Percentiles rank a stretch among this genome's conserved stretches.
These are phyloP conservation scores for Dipodomys spectabilis DNA, from an alignment of 2,113 vertebrate species.

Conservation along the genomic window DNA sequence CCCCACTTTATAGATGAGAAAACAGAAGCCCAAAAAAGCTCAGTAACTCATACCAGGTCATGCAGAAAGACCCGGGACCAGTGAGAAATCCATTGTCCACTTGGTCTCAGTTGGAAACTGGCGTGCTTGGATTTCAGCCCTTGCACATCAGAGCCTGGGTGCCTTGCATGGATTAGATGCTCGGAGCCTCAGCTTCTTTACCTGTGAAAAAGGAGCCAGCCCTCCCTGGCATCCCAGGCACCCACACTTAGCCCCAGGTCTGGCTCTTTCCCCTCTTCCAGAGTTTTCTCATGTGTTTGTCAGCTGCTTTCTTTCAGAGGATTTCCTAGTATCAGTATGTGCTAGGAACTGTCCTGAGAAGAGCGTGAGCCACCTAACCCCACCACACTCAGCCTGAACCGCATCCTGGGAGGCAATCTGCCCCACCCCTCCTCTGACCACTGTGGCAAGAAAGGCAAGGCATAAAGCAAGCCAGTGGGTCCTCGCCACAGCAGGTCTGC, in stretches of 20 bases:
- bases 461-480: not conserved
- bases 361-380: accelerated
- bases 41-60: not conserved
- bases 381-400: too few species aligned
- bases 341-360: not conserved
- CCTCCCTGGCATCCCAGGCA: not conserved
- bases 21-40: not conserved
- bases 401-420: accelerated
- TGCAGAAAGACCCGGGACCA: not conserved
- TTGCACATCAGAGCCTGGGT: accelerated
- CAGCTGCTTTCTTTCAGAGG: not conserved
- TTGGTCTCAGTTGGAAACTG: not conserved
- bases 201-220: not conserved
- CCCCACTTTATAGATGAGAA: constrained; percentile 33
- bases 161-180: accelerated
- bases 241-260: not conserved
- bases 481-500: not conserved
- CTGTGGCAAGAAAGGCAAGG: not conserved
- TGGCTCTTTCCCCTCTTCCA: not conserved
- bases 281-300: not conserved
- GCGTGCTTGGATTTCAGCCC: not conserved
- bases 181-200: not conserved
- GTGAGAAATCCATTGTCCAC: not conserved
- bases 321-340: too few species aligned
- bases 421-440: not conserved